phyloP scores from a whole-genome alignment of 2,113 vertebrate genomes.

The Myotis lucifugus region DNA sequence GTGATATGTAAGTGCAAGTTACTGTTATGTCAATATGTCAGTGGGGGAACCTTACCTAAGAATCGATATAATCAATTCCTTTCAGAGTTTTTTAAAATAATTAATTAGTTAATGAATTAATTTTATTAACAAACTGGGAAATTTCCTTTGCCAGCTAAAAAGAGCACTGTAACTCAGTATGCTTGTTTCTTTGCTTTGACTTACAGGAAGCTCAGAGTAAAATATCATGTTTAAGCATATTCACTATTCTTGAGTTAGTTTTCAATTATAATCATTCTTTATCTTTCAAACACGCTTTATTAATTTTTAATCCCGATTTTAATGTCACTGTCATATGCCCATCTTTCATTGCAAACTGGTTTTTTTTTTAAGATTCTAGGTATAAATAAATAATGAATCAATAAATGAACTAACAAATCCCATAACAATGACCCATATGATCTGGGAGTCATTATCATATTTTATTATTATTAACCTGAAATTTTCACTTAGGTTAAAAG shows the following conservation, averaged over 20 bases:
- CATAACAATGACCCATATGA: not conserved
- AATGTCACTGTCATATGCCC: not conserved
- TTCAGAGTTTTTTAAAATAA: not conserved
- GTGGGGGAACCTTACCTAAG: not conserved
- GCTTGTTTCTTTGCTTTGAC: not conserved
- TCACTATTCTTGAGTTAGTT: not conserved
- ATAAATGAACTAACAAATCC: not conserved
- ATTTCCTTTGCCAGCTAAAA: not conserved
- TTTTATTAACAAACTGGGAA: not conserved
- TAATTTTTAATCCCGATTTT: not conserved
- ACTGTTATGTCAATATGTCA: not conserved
- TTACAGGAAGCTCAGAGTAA: not conserved
- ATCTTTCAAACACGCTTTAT: not conserved
- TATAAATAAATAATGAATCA: not conserved
- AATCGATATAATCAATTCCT: not conserved
- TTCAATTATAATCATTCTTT: not conserved
- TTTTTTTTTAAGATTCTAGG: not conserved
- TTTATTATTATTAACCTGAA: slow-evolving; percentile 17
- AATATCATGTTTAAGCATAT: not conserved
- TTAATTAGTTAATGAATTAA: too few relatives aligned
- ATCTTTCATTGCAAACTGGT: not conserved
- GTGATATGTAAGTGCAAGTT: not conserved
- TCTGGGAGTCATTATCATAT: not conserved
- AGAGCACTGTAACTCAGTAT: not conserved
- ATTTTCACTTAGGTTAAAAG: not conserved